Evolutionary conservation across 2,797 vertebrate genomes (phyloP), one percentile per base, ranked within the genome.

Genomic region (Danio jaintianensis): DNA sequence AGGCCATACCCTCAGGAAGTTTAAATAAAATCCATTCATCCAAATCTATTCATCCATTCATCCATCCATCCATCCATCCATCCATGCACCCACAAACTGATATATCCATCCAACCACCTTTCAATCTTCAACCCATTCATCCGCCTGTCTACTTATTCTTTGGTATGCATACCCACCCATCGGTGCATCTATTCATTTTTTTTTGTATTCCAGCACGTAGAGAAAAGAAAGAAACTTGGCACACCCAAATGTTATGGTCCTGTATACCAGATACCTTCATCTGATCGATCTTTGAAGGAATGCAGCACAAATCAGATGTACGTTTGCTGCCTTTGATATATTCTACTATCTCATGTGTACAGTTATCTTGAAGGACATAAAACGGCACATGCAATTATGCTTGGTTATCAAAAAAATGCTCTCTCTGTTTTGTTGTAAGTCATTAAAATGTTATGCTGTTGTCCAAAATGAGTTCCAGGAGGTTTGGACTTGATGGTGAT

Each of bases 401-500:
- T 58, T 61, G 7, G 29, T 61, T 62, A 61, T 15, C 15, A 61
- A 38, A 38, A 29, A n/a, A n/a, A n/a, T n/a, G 13, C 12, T 36
- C 13, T 36, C 22, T 61, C 6, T 61, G 38, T 61, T 61, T 38
- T 61, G 58, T 61, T 16, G 13, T 62, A 16, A 4, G n/a, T 62
- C 59, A 18, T 69, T 69, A 38, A 29, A 53, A 9, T 45, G 20
- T 47, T 47, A 67, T 36, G 20, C 45, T 50, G 66, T 13, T 69
- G 16, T 38, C 22, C 9, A 16, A 69, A 69, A 40, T 52, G 9
- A 38, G 48, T 52, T 58, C 29, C 0, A 1, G 11, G 11, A 29
- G 20, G 12, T 58, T 58, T 69, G 67, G 48, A 69, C 11, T 52
- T 53, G 10, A 69, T 53, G 48, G 29, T 36, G 29, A 52, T 52